Evolutionary conservation across 2,888 invertebrate genomes (phyloP).

Genomic region (Drosophila kanekoi): DNA sequence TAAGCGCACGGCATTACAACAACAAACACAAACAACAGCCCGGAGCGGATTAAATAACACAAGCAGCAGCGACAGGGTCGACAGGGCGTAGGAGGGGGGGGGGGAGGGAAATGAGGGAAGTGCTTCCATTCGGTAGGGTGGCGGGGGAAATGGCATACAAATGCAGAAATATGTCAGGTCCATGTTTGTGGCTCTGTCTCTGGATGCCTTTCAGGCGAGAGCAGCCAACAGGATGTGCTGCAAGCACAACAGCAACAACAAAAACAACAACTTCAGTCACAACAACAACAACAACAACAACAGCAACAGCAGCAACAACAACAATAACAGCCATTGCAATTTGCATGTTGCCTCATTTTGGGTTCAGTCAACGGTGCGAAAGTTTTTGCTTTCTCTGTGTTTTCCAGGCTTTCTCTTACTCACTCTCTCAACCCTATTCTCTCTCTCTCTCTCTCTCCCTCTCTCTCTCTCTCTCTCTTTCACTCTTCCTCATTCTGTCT

Average conservation of each 20-base stretch:
- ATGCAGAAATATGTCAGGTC: slow-evolving; percentile 39
- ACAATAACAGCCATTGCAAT: slow-evolving; percentile 6
- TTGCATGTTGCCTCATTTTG: slow-evolving; percentile 34
- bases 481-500: not conserved
- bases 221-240: slow-evolving; percentile 9
- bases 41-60: slow-evolving; percentile 41
- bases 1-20: slow-evolving; percentile 66
- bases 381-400: slow-evolving; percentile 7
- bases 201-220: slow-evolving; percentile 12
- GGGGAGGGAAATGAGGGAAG: not conserved
- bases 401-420: not conserved
- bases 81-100: not conserved
- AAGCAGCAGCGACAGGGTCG: slow-evolving; percentile 21
- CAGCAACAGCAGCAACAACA: slow-evolving; percentile 7
- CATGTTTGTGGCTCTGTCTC: slow-evolving; percentile 19
- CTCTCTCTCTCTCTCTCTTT: not conserved
- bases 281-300: slow-evolving; percentile 11
- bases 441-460: not conserved
- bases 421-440: not conserved
- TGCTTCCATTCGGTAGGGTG: too few relatives aligned
- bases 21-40: slow-evolving; percentile 14
- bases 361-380: slow-evolving; percentile 19
- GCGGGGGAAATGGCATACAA: slow-evolving; percentile 14
- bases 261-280: slow-evolving; percentile 1
- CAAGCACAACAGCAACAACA: not conserved